Conservation (phyloP, 2,113 vertebrate species). For the Grammomys surdaster region DNA sequence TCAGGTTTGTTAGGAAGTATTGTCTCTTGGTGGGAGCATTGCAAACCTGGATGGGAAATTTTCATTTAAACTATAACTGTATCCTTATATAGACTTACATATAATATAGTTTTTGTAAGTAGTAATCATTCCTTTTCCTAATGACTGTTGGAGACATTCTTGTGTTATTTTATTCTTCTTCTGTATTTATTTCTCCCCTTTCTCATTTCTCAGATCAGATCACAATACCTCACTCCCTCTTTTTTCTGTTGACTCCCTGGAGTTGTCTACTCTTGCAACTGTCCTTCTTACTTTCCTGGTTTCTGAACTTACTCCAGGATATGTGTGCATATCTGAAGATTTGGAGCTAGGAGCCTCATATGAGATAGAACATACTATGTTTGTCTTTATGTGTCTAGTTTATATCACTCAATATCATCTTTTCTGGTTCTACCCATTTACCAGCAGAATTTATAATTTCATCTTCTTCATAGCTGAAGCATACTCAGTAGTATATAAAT, state of each 20-base stretch:
- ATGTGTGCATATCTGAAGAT: not conserved
- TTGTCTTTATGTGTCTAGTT: not conserved
- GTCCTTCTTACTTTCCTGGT: not conserved
- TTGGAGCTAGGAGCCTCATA: not conserved
- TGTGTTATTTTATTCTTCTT: not conserved
- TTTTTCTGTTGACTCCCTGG: not conserved
- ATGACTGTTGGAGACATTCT: not conserved
- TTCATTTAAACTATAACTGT: not conserved
- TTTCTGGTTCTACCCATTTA: not conserved
- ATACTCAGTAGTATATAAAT: not conserved
- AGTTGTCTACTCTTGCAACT: not conserved
- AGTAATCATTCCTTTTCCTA: not conserved
- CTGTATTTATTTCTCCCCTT: not conserved
- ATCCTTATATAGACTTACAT: not conserved
- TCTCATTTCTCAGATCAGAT: not conserved
- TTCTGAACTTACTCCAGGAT: not conserved
- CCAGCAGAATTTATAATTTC: not conserved
- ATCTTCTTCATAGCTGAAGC: not conserved
- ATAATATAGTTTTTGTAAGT: not conserved
- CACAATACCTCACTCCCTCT: not conserved
- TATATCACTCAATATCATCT: not conserved
- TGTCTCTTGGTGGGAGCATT: not conserved
- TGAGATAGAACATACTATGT: not conserved
- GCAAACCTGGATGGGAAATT: not conserved
- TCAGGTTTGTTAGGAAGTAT: not conserved